Percentiles rank a stretch among this genome's conserved stretches.
Conservation (phyloP, 2,888 invertebrate species). For the Apodemia mormo region DNA sequence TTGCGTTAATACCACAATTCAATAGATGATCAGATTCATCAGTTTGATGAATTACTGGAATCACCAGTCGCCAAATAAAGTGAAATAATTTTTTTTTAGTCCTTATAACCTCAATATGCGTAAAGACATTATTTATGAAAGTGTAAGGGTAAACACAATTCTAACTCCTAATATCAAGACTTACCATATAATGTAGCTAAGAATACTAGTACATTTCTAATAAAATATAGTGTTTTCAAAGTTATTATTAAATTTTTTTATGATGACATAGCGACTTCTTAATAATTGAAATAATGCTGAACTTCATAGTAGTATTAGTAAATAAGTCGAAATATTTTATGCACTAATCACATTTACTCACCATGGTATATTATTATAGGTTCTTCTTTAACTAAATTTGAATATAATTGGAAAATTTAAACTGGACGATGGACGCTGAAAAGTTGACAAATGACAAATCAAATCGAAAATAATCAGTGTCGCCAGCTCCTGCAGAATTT, state of each 20-base stretch:
- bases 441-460: constrained; percentile 11
- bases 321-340: neutral
- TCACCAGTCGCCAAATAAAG: no score
- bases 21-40: no score
- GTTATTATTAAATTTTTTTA: neutral
- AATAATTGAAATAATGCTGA: neutral
- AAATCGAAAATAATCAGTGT: neutral
- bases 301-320: neutral
- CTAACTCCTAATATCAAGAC: no score
- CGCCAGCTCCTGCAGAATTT: no score
- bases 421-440: neutral
- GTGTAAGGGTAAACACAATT: no score
- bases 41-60: no score
- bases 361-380: neutral
- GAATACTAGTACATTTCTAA: no score
- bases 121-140: no score
- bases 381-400: neutral
- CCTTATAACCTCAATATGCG: no score
- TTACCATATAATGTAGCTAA: no score
- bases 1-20: no score
- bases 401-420: neutral
- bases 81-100: no score
- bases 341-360: neutral
- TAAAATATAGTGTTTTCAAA: neutral
- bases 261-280: constrained; percentile 9